Evolutionary conservation across 2,888 invertebrate genomes (phyloP).

Genomic region (Netelia inedita): DNA sequence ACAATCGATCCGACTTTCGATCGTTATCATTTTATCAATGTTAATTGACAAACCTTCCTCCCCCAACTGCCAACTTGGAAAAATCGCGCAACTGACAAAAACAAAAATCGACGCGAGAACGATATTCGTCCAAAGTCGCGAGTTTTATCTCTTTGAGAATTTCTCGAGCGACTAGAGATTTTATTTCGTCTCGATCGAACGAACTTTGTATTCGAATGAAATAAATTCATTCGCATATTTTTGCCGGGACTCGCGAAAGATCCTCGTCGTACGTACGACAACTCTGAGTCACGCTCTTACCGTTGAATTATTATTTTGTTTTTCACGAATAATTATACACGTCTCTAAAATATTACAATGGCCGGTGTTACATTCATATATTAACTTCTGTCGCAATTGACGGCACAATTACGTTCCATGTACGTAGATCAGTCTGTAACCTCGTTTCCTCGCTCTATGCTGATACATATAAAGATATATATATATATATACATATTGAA

Average conservation of each 20-base stretch:
- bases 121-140: no score
- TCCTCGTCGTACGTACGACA: constrained; percentile 9
- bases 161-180: no score
- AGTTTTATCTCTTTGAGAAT: no score
- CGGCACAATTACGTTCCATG: constrained; percentile 56
- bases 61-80: no score
- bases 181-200: background rate
- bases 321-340: constrained; percentile 51
- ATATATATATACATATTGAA: background rate
- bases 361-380: constrained; percentile 50
- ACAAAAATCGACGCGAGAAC: no score
- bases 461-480: background rate
- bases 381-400: constrained; percentile 63
- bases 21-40: no score
- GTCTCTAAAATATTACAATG: constrained; percentile 55
- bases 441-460: constrained; percentile 56
- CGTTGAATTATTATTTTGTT: constrained; percentile 50
- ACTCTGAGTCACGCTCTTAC: constrained; percentile 50
- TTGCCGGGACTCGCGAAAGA: background rate
- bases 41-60: no score
- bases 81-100: no score
- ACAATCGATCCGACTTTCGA: no score
- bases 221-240: background rate
- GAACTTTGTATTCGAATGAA: background rate
- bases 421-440: constrained; percentile 60